phyloP scores from a whole-genome alignment of 1,140 invertebrate species.

The Calliopsis andreniformis region DNA sequence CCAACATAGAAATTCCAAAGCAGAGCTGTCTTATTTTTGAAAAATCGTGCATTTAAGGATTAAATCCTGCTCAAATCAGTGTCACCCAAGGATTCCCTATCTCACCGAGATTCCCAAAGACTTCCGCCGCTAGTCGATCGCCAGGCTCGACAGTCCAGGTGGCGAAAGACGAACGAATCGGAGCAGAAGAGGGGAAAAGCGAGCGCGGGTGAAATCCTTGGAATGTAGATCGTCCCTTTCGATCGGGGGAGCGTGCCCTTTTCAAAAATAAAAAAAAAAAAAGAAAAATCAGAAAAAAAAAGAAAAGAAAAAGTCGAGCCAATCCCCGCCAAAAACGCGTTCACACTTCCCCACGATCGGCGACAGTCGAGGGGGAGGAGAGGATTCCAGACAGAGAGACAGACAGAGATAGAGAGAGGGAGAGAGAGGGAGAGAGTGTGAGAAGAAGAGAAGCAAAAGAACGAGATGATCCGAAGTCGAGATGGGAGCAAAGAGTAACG shows the following conservation, averaged over 20 bases:
- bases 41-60: not conserved
- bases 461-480: slow-evolving; percentile 9
- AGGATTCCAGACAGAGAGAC: not conserved
- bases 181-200: not conserved
- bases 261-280: too few relatives aligned
- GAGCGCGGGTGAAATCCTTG: not conserved
- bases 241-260: not conserved
- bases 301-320: not conserved
- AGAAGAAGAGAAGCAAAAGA: not conserved
- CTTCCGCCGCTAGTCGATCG: not conserved
- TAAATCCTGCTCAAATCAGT: too few relatives aligned
- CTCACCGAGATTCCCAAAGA: slow-evolving; percentile 4
- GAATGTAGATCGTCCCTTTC: not conserved
- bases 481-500: slow-evolving; percentile 37
- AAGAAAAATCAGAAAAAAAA: too few relatives aligned
- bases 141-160: slow-evolving; percentile 15
- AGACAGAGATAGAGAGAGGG: not conserved
- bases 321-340: not conserved
- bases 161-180: not conserved
- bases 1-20: too few relatives aligned
- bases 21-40: too few relatives aligned
- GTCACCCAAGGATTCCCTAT: not conserved
- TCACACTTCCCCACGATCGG: not conserved
- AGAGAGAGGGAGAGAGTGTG: too few relatives aligned
- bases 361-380: not conserved